phyloP scores from a whole-genome alignment of 2,113 vertebrate genomes.

The Orthonyx spaldingii region DNA sequence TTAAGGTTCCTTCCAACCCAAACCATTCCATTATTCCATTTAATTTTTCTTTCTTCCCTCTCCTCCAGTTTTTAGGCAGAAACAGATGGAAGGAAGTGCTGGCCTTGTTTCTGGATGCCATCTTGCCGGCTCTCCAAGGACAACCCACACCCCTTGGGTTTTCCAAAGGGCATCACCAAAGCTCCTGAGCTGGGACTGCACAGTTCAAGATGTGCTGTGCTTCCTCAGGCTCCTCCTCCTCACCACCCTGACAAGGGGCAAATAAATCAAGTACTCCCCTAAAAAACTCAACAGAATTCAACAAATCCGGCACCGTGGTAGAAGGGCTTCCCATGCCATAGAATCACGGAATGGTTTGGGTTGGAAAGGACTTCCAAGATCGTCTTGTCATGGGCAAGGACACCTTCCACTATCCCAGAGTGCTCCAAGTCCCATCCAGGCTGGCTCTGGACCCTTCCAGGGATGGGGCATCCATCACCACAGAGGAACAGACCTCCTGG shows the following conservation, averaged over 20 bases:
- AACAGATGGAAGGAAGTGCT: accelerated
- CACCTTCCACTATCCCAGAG: neutral
- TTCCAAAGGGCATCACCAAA: neutral
- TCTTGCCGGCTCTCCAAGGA: neutral
- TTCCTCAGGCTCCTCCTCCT: neutral
- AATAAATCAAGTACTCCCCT: neutral
- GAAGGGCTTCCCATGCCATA: neutral
- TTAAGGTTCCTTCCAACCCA: neutral
- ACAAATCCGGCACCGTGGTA: accelerated
- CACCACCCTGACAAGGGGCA: neutral
- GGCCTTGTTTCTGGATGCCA: neutral
- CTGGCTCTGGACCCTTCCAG: neutral
- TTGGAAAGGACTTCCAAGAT: neutral
- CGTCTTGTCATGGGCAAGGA: neutral
- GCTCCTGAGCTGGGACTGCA: accelerated
- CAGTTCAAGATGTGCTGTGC: accelerated
- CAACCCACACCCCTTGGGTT: neutral
- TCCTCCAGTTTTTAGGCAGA: neutral
- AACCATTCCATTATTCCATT: neutral
- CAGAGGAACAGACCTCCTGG: neutral
- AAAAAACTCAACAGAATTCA: neutral
- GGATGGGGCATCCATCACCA: neutral
- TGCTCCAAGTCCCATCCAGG: accelerated
- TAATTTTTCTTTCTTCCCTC: too few relatives aligned
- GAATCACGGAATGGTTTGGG: neutral